Conservation (phyloP, 2,113 vertebrate genomes). For the Calyptomena viridis region DNA sequence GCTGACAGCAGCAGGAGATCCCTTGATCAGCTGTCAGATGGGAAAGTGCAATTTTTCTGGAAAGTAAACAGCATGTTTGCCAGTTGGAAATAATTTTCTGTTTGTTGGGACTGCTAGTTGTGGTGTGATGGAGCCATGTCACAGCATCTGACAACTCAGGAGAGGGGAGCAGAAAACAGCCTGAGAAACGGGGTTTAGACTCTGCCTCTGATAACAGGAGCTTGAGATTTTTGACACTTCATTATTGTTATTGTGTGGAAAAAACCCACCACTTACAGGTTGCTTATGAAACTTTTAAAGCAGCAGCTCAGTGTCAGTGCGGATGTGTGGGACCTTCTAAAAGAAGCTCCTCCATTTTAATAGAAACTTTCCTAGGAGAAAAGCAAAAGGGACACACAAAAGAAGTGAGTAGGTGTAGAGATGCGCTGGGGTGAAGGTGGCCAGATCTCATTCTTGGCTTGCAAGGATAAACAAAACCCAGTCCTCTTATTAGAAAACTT, state of each 20-base stretch:
- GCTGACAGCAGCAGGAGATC: conserved; percentile 78
- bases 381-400: background rate
- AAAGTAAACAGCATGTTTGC: conserved; percentile 81
- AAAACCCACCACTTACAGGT: background rate
- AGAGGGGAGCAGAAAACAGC: conserved; percentile 59
- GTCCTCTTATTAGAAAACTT: background rate
- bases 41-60: conserved; percentile 76
- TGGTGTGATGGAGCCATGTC: conserved; percentile 71
- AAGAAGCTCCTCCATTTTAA: conserved; percentile 3
- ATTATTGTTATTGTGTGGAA: background rate
- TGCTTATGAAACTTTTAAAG: conserved; percentile 27
- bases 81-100: conserved; percentile 77
- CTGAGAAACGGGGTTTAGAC: conserved; percentile 53
- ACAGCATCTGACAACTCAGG: conserved; percentile 66
- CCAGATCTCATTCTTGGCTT: background rate
- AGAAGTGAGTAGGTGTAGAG: background rate
- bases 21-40: conserved; percentile 83
- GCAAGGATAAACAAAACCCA: background rate
- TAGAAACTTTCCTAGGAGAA: background rate
- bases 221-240: conserved; percentile 45
- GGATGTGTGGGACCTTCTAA: background rate
- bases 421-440: background rate
- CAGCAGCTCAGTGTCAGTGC: background rate
- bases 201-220: conserved; percentile 44
- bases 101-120: conserved; percentile 71